Evolutionary conservation across 1,140 invertebrate species (phyloP), one percentile per base, ranked within the genome.

Genomic region (Pseudobourletiella spinata): DNA sequence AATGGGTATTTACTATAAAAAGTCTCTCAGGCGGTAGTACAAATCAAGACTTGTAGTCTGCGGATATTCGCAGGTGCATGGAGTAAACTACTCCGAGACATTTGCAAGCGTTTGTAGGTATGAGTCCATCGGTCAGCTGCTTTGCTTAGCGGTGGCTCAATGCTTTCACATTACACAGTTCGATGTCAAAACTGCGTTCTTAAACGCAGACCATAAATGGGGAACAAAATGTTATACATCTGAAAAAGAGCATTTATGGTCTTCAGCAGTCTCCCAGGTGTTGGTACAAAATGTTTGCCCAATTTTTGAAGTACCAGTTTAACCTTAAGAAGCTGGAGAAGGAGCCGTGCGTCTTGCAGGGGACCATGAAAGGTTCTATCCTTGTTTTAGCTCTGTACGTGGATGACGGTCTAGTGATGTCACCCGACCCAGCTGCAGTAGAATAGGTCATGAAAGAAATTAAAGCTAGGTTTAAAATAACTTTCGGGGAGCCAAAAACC

Each of bases 341-440:
- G 16, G 50, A 52, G 24, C 50, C 50, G 16, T 6, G 50, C 22
- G 50, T 52, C 6, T 52, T 6, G 24, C 16, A 3, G 11, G 50
- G 6, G n/a, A 11, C 4, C 14, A 4, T 52, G 4, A 18, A 29
- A 3, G 6, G 6, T 26, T 3, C 3, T 4, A 8, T 46, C 39
- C 60, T 74, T 1, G 68, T 76, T 28, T 43, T 79, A 1, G 72
- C 71, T 14, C 67, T 78, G 2, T 78, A 78, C 73, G 76, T 79
- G 15, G 78, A 80, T 71, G 78, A 79, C 72, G 75, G 74, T n/a
- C 32, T 76, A 26, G 42, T 75, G 25, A 55, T 64, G 0, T 69
- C 65, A 1, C 64, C 46, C 22, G 42, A 61, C 25, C 28, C 30
- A 29, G 54, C 55, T 18, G 65, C 62, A 44, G 63, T 74, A 43